A percentile compares a stretch with the other conserved stretches of the same genome.
Evolutionary conservation across 2,888 invertebrate species (phyloP).

Genomic region (Phasia obesa): DNA sequence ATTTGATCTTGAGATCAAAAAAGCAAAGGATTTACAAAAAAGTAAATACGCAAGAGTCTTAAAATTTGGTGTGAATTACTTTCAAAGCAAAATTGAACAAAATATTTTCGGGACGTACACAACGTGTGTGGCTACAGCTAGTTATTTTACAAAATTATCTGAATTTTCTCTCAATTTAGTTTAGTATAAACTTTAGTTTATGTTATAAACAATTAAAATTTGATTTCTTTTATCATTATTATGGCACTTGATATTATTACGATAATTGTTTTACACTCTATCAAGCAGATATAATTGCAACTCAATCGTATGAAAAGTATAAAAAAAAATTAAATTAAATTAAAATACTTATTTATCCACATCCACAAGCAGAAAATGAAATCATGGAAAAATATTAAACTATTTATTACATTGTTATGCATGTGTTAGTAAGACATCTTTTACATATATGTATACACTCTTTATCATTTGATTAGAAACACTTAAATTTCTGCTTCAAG

Average conservation of each 20-base stretch:
- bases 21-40: too few relatives aligned
- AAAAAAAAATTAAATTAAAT: conserved; percentile 3
- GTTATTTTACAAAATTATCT: conserved; percentile 27
- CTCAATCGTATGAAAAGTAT: conserved; percentile 69
- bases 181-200: conserved; percentile 6
- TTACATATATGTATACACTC: too few relatives aligned
- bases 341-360: background rate
- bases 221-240: conserved; percentile 34
- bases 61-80: too few relatives aligned
- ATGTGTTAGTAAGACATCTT: too few relatives aligned
- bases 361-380: background rate
- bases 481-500: too few relatives aligned
- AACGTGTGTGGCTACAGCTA: too few relatives aligned
- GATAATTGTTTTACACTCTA: conserved; percentile 78
- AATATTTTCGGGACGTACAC: too few relatives aligned
- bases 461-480: too few relatives aligned
- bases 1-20: too few relatives aligned
- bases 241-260: conserved; percentile 73
- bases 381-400: background rate
- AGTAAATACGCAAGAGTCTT: too few relatives aligned
- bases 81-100: background rate
- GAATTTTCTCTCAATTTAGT: conserved; percentile 14
- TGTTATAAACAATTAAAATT: conserved; percentile 44
- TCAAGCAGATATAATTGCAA: conserved; percentile 75
- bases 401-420: background rate